Base-by-base conservation (phyloP, 2,888 invertebrate genomes). In the Drosophila formosana region DNA sequence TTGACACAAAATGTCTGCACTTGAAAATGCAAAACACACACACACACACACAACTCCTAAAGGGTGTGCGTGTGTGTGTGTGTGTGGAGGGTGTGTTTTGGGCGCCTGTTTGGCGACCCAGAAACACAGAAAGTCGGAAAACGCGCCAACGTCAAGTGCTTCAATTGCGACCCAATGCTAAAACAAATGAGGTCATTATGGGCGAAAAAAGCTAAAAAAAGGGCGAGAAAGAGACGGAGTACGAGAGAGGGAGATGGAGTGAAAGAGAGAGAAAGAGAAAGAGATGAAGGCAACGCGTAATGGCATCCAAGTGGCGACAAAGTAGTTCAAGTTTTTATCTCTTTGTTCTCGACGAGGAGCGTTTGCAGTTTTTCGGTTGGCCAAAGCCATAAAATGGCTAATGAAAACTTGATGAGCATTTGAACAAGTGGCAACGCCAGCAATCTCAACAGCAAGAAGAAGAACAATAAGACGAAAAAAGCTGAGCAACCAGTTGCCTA, bases 181-280 rank as follows among this genome's bases (percentile, higher is more conserved):
- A 82, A 73, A 78, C 84, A 85, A 88, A 88, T 89, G 88, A 89
- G 89, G 89, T 81, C 88, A 88, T 82, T 80, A 82, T 75, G 68
- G 65, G 66, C 57, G 63, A 58, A 63, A 60, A 66, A 72, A 52
- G 47, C 30, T 37, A 39, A 55, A 32, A 32, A 43, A 28, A 43
- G 28, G n/a, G 26, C 7, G 34, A 43, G 3, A 8, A 28, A 11
- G 7, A 23, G 26, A 25, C 45, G 62, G 45, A 45, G 47, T 46
- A 32, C 9, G 26, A 41, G 3, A 13, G 13, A 37, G 26, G 13
- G 34, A 23, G 32, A 3, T 41, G 18, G 43, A 30, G 28, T 23
- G 9, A 51, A 32, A 2, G 49, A 8, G 57, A n/a, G 52, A 25
- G 23, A n/a, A 30, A 8, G 52, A 9, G 41, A 41, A 26, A 13